Evolutionary conservation across 2,797 vertebrate genomes (phyloP).

Genomic region (Enteromius argenteus): DNA sequence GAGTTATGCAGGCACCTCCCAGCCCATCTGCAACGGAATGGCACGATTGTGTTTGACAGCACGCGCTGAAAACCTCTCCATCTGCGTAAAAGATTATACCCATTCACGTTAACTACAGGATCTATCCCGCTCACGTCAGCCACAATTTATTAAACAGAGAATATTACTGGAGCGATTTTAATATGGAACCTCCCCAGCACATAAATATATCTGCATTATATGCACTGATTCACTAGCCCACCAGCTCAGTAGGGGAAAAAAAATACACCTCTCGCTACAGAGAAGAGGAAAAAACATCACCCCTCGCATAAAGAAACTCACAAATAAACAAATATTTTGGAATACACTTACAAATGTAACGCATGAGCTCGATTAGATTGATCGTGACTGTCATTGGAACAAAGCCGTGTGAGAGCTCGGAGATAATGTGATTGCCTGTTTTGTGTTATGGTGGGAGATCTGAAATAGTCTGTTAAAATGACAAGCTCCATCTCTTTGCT

Average conservation of each 20-base stretch:
- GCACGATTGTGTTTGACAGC: constrained; percentile 83
- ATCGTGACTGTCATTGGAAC: constrained; percentile 64
- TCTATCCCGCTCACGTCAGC: constrained; percentile 75
- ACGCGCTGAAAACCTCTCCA: constrained; percentile 81
- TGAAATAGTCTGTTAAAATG: constrained; percentile 66
- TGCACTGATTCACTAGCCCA: constrained; percentile 41
- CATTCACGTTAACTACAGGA: constrained; percentile 79
- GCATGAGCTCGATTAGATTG: constrained; percentile 63
- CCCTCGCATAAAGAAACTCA: constrained; percentile 33
- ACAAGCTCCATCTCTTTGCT: constrained; percentile 69
- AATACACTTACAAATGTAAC: constrained; percentile 61
- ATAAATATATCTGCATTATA: constrained; percentile 74
- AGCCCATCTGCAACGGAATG: constrained; percentile 75
- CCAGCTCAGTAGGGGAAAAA: background rate
- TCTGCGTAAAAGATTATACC: constrained; percentile 81
- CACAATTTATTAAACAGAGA: constrained; percentile 78
- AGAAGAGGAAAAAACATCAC: background rate
- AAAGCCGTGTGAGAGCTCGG: constrained; percentile 61
- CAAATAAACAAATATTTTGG: constrained; percentile 50
- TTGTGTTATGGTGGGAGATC: constrained; percentile 55
- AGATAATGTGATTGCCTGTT: constrained; percentile 52
- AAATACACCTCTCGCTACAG: background rate
- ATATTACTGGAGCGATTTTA: constrained; percentile 78
- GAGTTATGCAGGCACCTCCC: constrained; percentile 82
- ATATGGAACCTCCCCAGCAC: constrained; percentile 66